phyloP scores from a whole-genome alignment of 1,140 invertebrate genomes.

The Drosophila saltans region DNA sequence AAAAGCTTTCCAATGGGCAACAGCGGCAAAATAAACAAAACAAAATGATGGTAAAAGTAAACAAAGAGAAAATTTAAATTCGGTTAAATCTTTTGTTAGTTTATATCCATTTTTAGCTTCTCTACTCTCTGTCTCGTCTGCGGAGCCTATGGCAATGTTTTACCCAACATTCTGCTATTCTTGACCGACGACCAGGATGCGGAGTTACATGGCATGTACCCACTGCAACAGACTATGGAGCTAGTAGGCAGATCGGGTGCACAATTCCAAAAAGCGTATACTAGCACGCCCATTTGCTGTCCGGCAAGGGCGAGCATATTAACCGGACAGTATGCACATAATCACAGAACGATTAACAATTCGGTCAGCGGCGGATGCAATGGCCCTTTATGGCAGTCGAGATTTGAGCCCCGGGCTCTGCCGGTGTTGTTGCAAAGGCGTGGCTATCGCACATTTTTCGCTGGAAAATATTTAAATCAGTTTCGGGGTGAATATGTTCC shows the following conservation, averaged over 20 bases:
- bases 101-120: background rate
- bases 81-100: background rate
- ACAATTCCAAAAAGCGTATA: conserved; percentile 90
- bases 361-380: conserved; percentile 90
- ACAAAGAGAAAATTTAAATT: background rate
- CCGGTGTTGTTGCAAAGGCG: conserved; percentile 86
- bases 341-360: conserved; percentile 91
- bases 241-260: conserved; percentile 87
- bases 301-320: conserved; percentile 94
- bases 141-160: background rate
- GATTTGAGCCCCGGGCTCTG: conserved; percentile 87
- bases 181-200: conserved; percentile 95
- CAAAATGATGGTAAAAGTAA: conserved; percentile 24
- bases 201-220: conserved; percentile 89
- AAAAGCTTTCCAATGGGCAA: background rate
- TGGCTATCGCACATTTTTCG: conserved; percentile 92
- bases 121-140: background rate
- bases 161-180: conserved; percentile 91
- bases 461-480: conserved; percentile 94
- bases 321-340: conserved; percentile 93
- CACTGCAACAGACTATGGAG: conserved; percentile 86
- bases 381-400: conserved; percentile 87
- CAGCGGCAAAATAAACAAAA: background rate
- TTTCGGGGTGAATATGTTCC: conserved; percentile 89
- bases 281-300: conserved; percentile 93